phyloP scores from a whole-genome alignment of 2,888 invertebrate species.

The Lymantria dispar region DNA sequence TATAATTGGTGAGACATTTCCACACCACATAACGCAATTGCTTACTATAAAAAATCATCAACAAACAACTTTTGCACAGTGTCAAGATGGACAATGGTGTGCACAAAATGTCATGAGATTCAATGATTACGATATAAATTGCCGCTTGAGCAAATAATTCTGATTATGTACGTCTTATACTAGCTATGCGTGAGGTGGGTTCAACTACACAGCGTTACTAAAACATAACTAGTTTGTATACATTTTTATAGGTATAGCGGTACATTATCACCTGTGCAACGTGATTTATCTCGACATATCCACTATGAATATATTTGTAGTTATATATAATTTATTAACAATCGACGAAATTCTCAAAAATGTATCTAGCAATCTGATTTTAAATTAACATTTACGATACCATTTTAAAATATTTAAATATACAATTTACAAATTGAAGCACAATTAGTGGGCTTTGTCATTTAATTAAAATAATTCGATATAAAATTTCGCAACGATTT shows the following conservation, averaged over 20 bases:
- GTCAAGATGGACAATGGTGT: conserved; percentile 61
- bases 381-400: conserved; percentile 72
- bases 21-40: conserved; percentile 80
- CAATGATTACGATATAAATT: conserved; percentile 68
- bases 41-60: conserved; percentile 81
- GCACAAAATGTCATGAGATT: conserved; percentile 77
- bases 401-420: conserved; percentile 67
- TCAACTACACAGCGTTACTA: conserved; percentile 61
- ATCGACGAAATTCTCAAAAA: conserved; percentile 57
- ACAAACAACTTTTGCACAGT: conserved; percentile 77
- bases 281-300: conserved; percentile 52
- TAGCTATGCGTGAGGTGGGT: conserved; percentile 77
- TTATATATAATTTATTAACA: conserved; percentile 53
- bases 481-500: conserved; percentile 54
- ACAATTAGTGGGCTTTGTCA: conserved; percentile 61
- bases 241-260: conserved; percentile 43
- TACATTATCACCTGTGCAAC: conserved; percentile 63
- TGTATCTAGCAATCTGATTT: conserved; percentile 71
- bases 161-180: conserved; percentile 63
- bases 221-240: conserved; percentile 53
- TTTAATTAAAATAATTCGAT: conserved; percentile 59
- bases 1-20: conserved; percentile 70
- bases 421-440: conserved; percentile 76
- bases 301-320: conserved; percentile 55
- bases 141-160: conserved; percentile 80